Evolutionary conservation across 1,140 invertebrate species (phyloP).

Genomic region (Euura lappo): DNA sequence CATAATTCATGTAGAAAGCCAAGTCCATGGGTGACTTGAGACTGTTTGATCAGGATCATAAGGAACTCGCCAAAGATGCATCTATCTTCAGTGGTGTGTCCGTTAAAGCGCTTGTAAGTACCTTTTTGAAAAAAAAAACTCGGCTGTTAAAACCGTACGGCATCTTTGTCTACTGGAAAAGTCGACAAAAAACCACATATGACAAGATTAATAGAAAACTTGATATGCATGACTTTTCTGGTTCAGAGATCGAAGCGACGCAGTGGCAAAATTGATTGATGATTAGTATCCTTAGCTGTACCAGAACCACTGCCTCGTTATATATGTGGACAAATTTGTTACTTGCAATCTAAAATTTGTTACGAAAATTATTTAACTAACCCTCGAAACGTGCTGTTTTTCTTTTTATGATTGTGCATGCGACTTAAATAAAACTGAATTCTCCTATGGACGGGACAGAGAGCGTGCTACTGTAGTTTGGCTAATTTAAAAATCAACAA

Average conservation of each 20-base stretch:
- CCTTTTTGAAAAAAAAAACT: conserved; percentile 18
- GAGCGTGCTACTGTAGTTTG: conserved; percentile 58
- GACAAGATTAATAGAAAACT: too few species aligned
- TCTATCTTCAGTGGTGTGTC: conserved; percentile 62
- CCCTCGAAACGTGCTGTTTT: conserved; percentile 10
- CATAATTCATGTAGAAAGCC: conserved; percentile 47
- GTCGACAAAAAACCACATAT: too few species aligned
- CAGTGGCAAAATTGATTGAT: too few species aligned
- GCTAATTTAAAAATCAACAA: conserved; percentile 48
- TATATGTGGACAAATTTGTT: too few species aligned
- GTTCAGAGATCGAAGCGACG: too few species aligned
- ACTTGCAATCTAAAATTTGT: too few species aligned
- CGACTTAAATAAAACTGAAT: conserved; percentile 13
- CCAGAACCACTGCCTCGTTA: too few species aligned
- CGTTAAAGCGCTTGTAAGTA: conserved; percentile 67
- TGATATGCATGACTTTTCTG: too few species aligned
- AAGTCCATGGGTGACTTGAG: conserved; percentile 58
- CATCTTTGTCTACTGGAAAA: too few species aligned
- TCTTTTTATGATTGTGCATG: conserved; percentile 15
- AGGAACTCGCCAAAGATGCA: conserved; percentile 50
- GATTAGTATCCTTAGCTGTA: too few species aligned
- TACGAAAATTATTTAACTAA: conserved; percentile 3
- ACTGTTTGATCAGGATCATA: conserved; percentile 45
- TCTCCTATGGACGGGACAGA: conserved; percentile 33
- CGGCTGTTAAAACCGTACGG: neutral